Evolutionary conservation across 1,140 invertebrate species (phyloP), one percentile per base, ranked within the genome.

Genomic region (Heliconius hermathena): DNA sequence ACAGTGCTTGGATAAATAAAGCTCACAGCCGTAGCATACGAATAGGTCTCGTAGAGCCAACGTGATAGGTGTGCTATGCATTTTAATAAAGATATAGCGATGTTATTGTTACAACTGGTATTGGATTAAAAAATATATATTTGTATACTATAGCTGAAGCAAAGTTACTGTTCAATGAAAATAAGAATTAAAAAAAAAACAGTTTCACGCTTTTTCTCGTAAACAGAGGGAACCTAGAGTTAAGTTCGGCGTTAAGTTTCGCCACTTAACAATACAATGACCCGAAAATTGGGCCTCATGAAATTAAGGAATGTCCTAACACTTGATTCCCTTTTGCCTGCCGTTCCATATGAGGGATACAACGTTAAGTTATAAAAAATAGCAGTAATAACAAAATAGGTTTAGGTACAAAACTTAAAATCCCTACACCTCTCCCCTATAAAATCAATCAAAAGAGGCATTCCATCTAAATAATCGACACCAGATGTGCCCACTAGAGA

Each of bases 1-100:
- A 66, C 60, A 29, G 60, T 26, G 60, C 60, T 66, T 66, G 26
- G 60, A 66, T 66, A 66, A 66, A 66, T 66, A 66, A 66, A 66
- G 26, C 60, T 66, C 29, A 66, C 60, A 66, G 60, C n/a, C 26
- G 60, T 66, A 66, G 60, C 60, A 66, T 66, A 66, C 60, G 60
- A 66, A 66, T 66, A 66, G 60, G 60, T 66, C 60, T 66, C 60
- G 60, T 29, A 66, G 60, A 66, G 60, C 60, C 60, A 66, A 66
- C 60, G 60, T 66, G 60, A 66, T 26, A 66, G 60, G 60, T 66
- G 60, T 66, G 60, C 60, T 66, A 66, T 66, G 60, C 60, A 66
- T 66, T 66, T 66, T 66, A 66, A 66, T 29, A 66, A 66, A 66
- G 22, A 66, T 29, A 13, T 66, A 66, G 60, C 26, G 11, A 3